Evolutionary conservation across 35 echinoderm and acorn worm species (phyloP).

Genomic region (Apostichopus californicus): DNA sequence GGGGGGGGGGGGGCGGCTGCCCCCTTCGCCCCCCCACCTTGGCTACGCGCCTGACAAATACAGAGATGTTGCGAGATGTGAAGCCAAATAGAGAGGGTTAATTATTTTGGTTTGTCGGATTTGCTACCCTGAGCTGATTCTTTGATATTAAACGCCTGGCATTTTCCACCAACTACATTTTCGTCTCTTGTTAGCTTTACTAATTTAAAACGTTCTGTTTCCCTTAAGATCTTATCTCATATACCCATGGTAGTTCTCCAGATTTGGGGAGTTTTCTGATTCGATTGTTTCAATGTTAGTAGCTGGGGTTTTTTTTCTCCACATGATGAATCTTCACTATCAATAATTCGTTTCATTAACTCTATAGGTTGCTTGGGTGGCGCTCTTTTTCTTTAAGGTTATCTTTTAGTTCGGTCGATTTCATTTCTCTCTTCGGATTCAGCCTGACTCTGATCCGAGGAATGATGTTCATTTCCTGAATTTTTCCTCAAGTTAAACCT

Average conservation of each 20-base stretch:
- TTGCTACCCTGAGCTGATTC: too few species aligned
- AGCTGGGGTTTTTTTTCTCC: neutral
- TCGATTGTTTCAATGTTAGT: conserved; percentile 36
- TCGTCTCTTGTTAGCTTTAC: conserved; percentile 2
- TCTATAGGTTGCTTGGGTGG: conserved; percentile 38
- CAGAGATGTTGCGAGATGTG: too few species aligned
- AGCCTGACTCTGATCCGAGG: too few species aligned
- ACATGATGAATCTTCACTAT: neutral
- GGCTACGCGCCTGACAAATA: too few species aligned
- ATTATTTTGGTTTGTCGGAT: too few species aligned
- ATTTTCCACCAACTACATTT: neutral
- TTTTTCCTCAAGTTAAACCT: too few species aligned
- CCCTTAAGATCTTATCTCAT: conserved; percentile 57
- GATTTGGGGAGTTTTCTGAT: conserved; percentile 23
- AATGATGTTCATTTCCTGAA: too few species aligned
- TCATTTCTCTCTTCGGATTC: too few species aligned
- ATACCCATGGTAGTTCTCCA: conserved; percentile 46
- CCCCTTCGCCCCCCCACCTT: too few species aligned
- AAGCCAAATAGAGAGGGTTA: too few species aligned
- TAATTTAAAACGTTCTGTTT: conserved; percentile 49
- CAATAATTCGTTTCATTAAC: conserved; percentile 11
- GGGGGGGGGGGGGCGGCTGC: too few species aligned
- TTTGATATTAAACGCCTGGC: too few species aligned
- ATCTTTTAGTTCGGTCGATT: conserved; percentile 11
- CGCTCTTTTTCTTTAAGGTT: conserved; percentile 8